Base-by-base conservation (phyloP, 2,113 vertebrate species). In the Actenoides hombroni region DNA sequence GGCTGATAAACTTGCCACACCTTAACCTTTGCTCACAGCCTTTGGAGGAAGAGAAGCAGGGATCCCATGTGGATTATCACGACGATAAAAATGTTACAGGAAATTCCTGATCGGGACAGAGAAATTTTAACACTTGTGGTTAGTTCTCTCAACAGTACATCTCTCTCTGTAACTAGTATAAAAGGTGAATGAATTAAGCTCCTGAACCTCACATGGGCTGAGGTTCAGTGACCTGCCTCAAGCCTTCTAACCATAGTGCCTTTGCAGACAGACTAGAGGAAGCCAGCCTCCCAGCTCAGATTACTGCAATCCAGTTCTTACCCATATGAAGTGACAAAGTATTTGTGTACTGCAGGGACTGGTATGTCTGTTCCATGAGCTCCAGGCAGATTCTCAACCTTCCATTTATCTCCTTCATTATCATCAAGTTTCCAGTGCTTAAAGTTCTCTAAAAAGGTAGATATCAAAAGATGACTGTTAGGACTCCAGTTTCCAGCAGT, bases 311-410 rank as follows among this genome's bases (percentile, higher is more conserved):
- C 28, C 57, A 61, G n/a, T 59, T 90, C 98, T 98, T 97, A 98
- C 98, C 96, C 92, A 67, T 87, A 98, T 1, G 98, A 98, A 65
- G 98, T 98, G 92, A 98, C 98, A 49, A 98, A 98, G 94, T 98
- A 98, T 92, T 98, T 98, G 48, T 86, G 97, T 84, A 98, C 88
- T 33, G 61, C 56, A 23, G 96, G 76, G 83, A 96, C 94, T 57
- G 96, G 96, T 15, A 98, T 79, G 7, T 28, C 33, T 42, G 19
- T 96, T 40, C 98, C 97, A 26, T 97, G 97, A 51, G 88, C 33
- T 87, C 94, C 83, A 16, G 98, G 98, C 56, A 98, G 83, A 16
- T 93, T 48, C 39, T 98, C 98, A 24, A 98, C 95, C 39, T 96
- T 98, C 98, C 98, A 98, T 8, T 53, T 9, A 59, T 98, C 95